Base-by-base conservation (phyloP, 2,888 invertebrate genomes). In the Harpagoxenus sublaevis region DNA sequence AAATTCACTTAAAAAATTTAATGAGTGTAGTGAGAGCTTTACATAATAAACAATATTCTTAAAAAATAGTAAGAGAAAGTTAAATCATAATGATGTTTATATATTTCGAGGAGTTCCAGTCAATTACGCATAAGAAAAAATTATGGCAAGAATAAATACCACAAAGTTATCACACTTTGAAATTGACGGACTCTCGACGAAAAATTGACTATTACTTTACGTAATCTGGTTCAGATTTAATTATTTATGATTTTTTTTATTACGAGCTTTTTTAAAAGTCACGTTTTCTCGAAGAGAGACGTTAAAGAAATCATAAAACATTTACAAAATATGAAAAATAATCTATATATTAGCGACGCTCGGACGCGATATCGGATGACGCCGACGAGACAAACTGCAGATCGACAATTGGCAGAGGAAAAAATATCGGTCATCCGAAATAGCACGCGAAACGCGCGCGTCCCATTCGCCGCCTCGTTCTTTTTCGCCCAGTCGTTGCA, bases 401-500 rank as follows among this genome's bases (percentile, higher is more conserved):
- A 45, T 39, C 15, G 5, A 45, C n/a, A 73, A 18, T 78, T 68
- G 31, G 68, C 31, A n/a, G 42, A 8, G 45, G 45, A 57, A 70
- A 68, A 45, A 51, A 39, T 60, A 60, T 60, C 53, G 28, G 35
- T 70, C 23, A 48, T 60, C 48, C 23, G 48, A 81, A 78, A 73
- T 73, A 81, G 60, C 79, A 39, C 70, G 81, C 35, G 42, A 71
- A 51, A 66, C 48, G 45, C 28, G 48, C 51, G 23, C 39, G 23
- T 71, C 18, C 18, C 71, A 51, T 42, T 66, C 53, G 77, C 45
- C 35, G 55, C 12, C 45, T 35, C 74, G 31, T 66, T 79, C 31
- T 57, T 70, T 79, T 55, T 78, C 79, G 42, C 23, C 28, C 39
- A 63, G 51, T 51, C n/a, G 51, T 73, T 70, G 84, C 79, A 39